Percentiles rank a stretch among this genome's conserved stretches.
phyloP scores from a whole-genome alignment of 37 sponge, comb jelly and placozoan genomes.

The Cliona cf. orientalis region DNA sequence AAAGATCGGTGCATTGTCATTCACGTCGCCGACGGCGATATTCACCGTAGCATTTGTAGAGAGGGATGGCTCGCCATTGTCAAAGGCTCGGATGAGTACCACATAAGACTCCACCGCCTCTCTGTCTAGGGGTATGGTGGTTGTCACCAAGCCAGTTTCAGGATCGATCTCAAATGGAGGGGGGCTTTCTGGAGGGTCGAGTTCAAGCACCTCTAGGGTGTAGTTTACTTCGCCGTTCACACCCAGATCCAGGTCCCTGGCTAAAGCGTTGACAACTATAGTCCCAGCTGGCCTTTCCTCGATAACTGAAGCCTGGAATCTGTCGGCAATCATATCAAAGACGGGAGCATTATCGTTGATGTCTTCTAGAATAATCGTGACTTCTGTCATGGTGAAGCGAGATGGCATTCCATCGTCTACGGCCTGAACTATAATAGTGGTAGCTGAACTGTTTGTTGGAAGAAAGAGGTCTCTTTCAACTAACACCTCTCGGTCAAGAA shows the following conservation, averaged over 20 bases:
- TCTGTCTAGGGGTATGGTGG: constrained; percentile 37
- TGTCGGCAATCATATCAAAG: constrained; percentile 1
- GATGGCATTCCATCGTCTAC: constrained; percentile 30
- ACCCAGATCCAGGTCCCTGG: constrained; percentile 49
- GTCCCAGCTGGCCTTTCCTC: constrained; percentile 2
- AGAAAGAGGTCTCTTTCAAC: constrained; percentile 22
- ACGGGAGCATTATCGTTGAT: constrained; percentile 71
- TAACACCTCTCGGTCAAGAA: constrained; percentile 74
- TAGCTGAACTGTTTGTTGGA: constrained; percentile 26
- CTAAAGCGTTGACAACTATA: not conserved
- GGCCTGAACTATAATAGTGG: constrained; percentile 7
- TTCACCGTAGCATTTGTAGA: not conserved
- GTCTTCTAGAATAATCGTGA: constrained; percentile 42
- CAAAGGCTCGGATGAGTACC: constrained; percentile 37
- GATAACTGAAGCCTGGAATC: not conserved
- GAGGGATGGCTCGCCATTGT: constrained; percentile 39
- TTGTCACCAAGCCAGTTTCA: constrained; percentile 13
- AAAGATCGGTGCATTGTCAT: constrained; percentile 84
- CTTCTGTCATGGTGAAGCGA: not conserved
- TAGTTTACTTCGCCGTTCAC: constrained; percentile 15
- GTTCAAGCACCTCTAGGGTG: not conserved
- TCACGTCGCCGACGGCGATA: constrained; percentile 50
- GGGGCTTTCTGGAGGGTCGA: not conserved
- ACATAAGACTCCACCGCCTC: constrained; percentile 5
- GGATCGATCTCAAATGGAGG: constrained; percentile 21